phyloP scores from a whole-genome alignment of 2,113 vertebrate species.

The Bagarius yarrelli region DNA sequence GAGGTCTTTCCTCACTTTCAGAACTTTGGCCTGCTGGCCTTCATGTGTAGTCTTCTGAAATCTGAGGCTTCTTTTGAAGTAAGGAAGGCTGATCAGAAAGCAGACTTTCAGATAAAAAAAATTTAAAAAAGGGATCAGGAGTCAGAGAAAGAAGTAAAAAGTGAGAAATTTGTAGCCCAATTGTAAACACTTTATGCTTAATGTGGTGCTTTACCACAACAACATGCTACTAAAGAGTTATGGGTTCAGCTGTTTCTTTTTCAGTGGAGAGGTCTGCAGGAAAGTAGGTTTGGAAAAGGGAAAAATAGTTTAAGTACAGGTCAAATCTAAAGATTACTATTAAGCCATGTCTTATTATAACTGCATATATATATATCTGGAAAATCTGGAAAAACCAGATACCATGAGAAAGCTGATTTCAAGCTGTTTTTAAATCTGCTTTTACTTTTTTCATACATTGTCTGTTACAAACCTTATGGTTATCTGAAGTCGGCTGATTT shows the following conservation, averaged over 20 bases:
- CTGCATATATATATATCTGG: background rate
- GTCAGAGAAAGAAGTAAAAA: slow-evolving; percentile 35
- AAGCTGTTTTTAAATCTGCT: background rate
- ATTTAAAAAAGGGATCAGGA: slow-evolving; percentile 29
- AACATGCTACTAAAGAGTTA: slow-evolving; percentile 41
- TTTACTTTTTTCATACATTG: background rate
- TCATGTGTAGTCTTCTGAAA: slow-evolving; percentile 24
- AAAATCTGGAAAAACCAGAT: too few species aligned
- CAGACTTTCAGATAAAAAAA: slow-evolving; percentile 37
- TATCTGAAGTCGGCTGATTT: too few species aligned
- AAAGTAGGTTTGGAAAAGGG: slow-evolving; percentile 55
- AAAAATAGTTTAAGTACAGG: slow-evolving; percentile 20
- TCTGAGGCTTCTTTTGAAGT: slow-evolving; percentile 33
- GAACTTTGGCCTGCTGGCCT: slow-evolving; percentile 12
- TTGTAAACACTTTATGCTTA: slow-evolving; percentile 52
- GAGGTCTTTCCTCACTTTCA: slow-evolving; percentile 37
- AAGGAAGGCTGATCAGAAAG: slow-evolving; percentile 38
- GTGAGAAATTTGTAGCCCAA: slow-evolving; percentile 45
- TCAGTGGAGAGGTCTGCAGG: slow-evolving; percentile 69
- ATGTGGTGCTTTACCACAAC: slow-evolving; percentile 40
- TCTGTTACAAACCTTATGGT: too few species aligned
- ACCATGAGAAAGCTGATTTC: too few species aligned
- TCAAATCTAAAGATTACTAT: background rate
- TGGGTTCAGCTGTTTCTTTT: slow-evolving; percentile 64
- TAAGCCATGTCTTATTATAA: background rate